phyloP scores from a whole-genome alignment of 2,888 invertebrate species.

The Dorcus parallelipipedus region DNA sequence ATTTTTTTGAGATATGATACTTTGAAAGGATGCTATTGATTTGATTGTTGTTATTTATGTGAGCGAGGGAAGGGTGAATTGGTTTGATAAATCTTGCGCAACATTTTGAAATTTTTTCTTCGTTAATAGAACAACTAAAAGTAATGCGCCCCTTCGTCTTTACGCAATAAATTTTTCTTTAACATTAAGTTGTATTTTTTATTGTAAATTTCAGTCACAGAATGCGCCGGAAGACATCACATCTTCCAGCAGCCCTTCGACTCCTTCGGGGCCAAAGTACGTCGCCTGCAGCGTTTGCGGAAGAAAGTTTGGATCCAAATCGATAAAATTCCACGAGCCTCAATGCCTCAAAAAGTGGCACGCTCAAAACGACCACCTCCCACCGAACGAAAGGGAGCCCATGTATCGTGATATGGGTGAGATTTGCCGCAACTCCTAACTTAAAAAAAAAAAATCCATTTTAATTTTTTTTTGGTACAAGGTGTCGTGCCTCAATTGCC shows the following conservation, averaged over 20 bases:
- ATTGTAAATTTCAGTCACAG: constrained; percentile 29
- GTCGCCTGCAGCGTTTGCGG: constrained; percentile 63
- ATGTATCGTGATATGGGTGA: constrained; percentile 9
- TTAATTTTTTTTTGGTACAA: background rate
- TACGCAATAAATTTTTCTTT: too few species aligned
- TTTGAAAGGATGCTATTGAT: too few species aligned
- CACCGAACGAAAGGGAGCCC: constrained; percentile 45
- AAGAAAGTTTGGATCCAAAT: constrained; percentile 60
- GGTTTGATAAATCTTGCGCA: too few species aligned
- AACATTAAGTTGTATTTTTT: background rate
- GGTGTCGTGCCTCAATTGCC: background rate
- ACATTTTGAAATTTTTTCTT: too few species aligned
- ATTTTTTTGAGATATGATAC: too few species aligned
- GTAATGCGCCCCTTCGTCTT: too few species aligned
- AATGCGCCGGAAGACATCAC: constrained; percentile 42
- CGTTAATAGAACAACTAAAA: too few species aligned
- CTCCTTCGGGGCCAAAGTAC: constrained; percentile 42
- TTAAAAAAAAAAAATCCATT: background rate
- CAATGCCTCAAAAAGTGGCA: constrained; percentile 65
- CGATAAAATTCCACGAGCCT: constrained; percentile 64
- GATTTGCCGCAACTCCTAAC: background rate
- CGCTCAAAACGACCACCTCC: constrained; percentile 56
- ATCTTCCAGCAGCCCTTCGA: constrained; percentile 45
- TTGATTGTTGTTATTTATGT: too few species aligned
- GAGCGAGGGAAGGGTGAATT: too few species aligned